phyloP scores from a whole-genome alignment of 2,888 invertebrate genomes.

The Lasius fuliginosus region DNA sequence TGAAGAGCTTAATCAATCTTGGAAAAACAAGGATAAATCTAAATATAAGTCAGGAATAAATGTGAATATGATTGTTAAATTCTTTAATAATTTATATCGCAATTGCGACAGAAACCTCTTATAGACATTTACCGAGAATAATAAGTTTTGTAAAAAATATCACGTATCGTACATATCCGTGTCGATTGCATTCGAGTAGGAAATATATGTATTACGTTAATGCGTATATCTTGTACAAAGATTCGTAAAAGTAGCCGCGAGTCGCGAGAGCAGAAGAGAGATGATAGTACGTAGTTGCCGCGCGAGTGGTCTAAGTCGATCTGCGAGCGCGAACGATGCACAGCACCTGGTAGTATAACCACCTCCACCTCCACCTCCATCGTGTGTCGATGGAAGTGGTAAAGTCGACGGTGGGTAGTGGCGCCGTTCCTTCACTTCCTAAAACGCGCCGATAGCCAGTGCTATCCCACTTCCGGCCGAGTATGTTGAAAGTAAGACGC shows the following conservation, averaged over 20 bases:
- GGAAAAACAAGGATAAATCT: not conserved
- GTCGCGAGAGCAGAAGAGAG: not conserved
- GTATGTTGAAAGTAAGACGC: conserved; percentile 53
- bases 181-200: not conserved
- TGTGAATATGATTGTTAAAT: not conserved
- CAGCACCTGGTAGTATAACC: conserved; percentile 76
- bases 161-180: too few relatives aligned
- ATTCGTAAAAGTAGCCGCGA: not conserved
- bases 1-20: not conserved
- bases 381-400: conserved; percentile 68
- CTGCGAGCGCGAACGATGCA: conserved; percentile 75
- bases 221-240: not conserved
- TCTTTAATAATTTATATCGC: conserved; percentile 2
- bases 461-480: conserved; percentile 62
- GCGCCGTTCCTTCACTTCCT: conserved; percentile 66
- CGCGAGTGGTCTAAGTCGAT: conserved; percentile 76
- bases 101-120: not conserved
- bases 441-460: conserved; percentile 64
- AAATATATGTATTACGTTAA: not conserved
- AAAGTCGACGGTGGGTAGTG: conserved; percentile 62
- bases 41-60: not conserved
- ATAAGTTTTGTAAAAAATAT: not conserved
- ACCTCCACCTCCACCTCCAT: conserved; percentile 63
- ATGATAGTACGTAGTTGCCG: conserved; percentile 63
- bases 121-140: not conserved